phyloP scores from a whole-genome alignment of 2,797 vertebrate species.

The Apogon talboti region DNA sequence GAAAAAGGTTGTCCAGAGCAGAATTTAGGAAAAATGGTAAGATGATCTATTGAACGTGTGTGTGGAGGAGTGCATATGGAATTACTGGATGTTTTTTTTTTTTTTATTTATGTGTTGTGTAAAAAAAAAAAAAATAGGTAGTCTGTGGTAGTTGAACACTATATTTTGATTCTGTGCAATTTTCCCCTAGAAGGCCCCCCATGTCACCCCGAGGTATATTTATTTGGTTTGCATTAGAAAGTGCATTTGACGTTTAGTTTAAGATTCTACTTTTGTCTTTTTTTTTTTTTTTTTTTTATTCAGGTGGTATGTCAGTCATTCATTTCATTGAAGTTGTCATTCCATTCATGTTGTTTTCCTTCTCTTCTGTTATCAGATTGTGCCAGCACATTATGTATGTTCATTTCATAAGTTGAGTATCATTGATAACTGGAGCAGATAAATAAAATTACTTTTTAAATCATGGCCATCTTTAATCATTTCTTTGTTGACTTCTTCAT shows the following conservation, averaged over 20 bases:
- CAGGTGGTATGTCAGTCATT: conserved; percentile 73
- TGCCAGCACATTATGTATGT: conserved; percentile 76
- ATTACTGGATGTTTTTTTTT: conserved; percentile 71
- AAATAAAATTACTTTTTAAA: conserved; percentile 85
- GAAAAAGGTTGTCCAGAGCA: conserved; percentile 32
- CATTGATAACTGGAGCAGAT: conserved; percentile 77
- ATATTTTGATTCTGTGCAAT: conserved; percentile 86
- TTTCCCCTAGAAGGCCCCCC: conserved; percentile 61
- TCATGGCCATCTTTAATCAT: conserved; percentile 62
- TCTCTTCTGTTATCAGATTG: conserved; percentile 68
- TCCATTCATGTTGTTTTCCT: conserved; percentile 64
- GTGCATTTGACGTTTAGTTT: conserved; percentile 77
- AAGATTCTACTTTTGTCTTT: conserved; percentile 71
- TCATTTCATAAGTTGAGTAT: conserved; percentile 71
- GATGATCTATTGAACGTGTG: conserved; percentile 54
- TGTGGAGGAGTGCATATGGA: conserved; percentile 60
- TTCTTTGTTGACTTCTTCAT: conserved; percentile 31
- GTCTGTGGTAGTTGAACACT: conserved; percentile 70
- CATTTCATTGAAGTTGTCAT: conserved; percentile 74
- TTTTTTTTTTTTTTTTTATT: conserved; percentile 55
- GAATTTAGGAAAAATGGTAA: conserved; percentile 51
- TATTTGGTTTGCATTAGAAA: conserved; percentile 82
- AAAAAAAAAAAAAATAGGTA: conserved; percentile 39
- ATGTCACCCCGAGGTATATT: conserved; percentile 78
- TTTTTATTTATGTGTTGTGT: conserved; percentile 75